These are phyloP conservation scores for Nycticorax nycticorax DNA, from an alignment of 2,113 vertebrate genomes.

Conservation along the genomic window DNA sequence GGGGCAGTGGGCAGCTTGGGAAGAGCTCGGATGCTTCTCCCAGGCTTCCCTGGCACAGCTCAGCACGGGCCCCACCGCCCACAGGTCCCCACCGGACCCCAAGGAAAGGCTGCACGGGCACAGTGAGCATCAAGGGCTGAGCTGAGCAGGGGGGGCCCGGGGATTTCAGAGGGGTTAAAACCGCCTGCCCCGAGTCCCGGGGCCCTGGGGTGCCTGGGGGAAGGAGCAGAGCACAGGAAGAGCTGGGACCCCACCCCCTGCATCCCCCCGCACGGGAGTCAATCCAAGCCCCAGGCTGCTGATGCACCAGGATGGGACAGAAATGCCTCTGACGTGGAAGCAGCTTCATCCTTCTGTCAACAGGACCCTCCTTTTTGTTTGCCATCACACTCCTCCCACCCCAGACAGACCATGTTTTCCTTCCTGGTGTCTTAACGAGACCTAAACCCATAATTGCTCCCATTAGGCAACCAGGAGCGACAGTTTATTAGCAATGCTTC, in stretches of 20 bases:
- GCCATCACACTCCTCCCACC: constrained; percentile 4
- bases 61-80: fast-evolving
- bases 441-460: constrained; percentile 43
- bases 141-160: not conserved
- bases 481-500: constrained; percentile 55
- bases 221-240: not conserved
- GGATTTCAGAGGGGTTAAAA: not conserved
- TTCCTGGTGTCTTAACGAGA: constrained; percentile 27
- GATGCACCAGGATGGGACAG: not conserved
- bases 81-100: fast-evolving
- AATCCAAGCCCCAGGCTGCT: not conserved
- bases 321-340: not conserved
- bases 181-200: not conserved
- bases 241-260: not conserved
- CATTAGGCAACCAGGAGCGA: constrained; percentile 39
- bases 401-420: not conserved
- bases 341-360: constrained; percentile 35
- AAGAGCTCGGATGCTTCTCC: not conserved
- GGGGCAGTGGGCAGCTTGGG: not conserved
- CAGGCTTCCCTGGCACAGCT: not conserved
- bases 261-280: not conserved
- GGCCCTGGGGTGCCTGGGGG: not conserved
- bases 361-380: constrained; percentile 38
- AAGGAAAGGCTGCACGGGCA: not conserved
- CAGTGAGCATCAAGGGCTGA: not conserved